These are phyloP conservation scores for Chloropsis hardwickii DNA, from an alignment of 2,113 vertebrate genomes.

Conservation along the genomic window DNA sequence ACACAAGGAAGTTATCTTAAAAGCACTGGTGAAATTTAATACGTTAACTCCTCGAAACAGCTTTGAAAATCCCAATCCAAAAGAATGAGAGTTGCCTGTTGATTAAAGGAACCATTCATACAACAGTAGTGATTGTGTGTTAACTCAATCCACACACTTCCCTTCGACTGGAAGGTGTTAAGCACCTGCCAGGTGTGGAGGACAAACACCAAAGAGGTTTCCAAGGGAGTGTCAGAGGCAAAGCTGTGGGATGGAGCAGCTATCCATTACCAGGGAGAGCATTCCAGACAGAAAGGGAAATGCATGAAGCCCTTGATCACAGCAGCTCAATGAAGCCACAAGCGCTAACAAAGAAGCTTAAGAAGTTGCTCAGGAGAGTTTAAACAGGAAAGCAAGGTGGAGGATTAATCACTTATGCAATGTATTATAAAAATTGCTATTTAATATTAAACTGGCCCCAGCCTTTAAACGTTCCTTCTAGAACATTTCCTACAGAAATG, in stretches of 20 bases:
- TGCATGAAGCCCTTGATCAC: not conserved
- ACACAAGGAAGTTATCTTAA: not conserved
- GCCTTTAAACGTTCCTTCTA: not conserved
- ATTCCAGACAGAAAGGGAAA: not conserved
- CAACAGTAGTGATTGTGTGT: not conserved
- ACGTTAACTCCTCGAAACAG: not conserved
- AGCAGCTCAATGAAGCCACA: not conserved
- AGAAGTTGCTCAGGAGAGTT: not conserved
- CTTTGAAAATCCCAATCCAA: not conserved
- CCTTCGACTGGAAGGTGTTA: not conserved
- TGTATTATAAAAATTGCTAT: not conserved
- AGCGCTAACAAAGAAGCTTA: not conserved
- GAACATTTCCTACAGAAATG: not conserved
- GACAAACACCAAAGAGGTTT: not conserved
- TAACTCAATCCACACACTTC: not conserved
- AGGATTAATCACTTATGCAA: not conserved
- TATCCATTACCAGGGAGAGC: not conserved
- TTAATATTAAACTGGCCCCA: not conserved
- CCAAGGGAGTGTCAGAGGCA: not conserved
- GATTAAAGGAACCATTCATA: not conserved
- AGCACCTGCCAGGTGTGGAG: not conserved
- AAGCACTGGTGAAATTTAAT: not conserved
- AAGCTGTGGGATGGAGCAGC: not conserved
- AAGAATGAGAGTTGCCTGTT: not conserved
- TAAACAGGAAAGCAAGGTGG: not conserved